These are phyloP conservation scores for Cephalotes varians DNA, from an alignment of 2,888 invertebrate genomes.

Conservation along the genomic window DNA sequence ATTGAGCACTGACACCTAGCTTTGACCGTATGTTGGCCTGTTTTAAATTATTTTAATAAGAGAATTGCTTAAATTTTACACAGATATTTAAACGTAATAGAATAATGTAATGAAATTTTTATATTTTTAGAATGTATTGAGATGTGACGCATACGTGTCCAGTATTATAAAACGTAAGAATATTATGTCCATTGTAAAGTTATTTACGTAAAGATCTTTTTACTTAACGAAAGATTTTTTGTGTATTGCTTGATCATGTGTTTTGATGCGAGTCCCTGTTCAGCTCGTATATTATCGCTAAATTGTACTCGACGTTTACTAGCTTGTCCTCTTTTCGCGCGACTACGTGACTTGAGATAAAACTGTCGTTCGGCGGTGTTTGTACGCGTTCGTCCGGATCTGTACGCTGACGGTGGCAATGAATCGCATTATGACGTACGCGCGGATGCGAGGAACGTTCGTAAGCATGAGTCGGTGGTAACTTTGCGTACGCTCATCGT, in stretches of 20 bases:
- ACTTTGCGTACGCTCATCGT: conserved; percentile 44
- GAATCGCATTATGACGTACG: conserved; percentile 45
- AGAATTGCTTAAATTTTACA: too few relatives aligned
- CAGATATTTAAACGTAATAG: too few relatives aligned
- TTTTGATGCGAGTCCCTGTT: neutral
- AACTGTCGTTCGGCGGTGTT: conserved; percentile 26
- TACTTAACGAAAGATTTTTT: neutral
- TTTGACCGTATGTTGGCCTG: too few relatives aligned
- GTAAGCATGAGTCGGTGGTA: conserved; percentile 52
- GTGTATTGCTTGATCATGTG: neutral
- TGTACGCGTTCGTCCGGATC: conserved; percentile 25
- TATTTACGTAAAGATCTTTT: neutral
- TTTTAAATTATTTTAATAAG: too few relatives aligned
- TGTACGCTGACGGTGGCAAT: conserved; percentile 39
- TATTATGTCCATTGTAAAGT: neutral
- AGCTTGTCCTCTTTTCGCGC: neutral
- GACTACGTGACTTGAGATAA: conserved; percentile 5
- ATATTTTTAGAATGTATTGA: too few relatives aligned
- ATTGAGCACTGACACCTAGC: too few relatives aligned
- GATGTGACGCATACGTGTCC: too few relatives aligned
- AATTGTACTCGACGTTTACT: conserved; percentile 14
- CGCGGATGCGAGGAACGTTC: conserved; percentile 21
- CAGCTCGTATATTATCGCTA: neutral
- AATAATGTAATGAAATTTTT: too few relatives aligned
- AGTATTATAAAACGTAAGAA: too few relatives aligned